phyloP scores from a whole-genome alignment of 2,797 vertebrate genomes.

The Enteromius treurensis region DNA sequence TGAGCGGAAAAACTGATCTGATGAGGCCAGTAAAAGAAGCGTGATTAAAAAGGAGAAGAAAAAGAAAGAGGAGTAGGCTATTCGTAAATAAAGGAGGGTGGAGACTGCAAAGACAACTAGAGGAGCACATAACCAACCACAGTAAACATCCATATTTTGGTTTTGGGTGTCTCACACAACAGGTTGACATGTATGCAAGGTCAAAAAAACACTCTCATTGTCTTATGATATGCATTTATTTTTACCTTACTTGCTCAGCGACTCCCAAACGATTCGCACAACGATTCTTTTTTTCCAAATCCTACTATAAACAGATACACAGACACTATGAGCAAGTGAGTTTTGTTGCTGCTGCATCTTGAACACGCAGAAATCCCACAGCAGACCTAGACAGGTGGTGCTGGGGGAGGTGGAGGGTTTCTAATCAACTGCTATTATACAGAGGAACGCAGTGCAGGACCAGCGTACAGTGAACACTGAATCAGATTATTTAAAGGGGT shows the following conservation, averaged over 20 bases:
- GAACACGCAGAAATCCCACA: background rate
- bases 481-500: background rate
- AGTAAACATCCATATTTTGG: too few species aligned
- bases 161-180: too few species aligned
- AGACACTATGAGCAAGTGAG: background rate
- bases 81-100: conserved; percentile 67
- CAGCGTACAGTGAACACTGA: background rate
- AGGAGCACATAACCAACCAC: conserved; percentile 8
- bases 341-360: background rate
- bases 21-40: background rate
- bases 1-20: conserved; percentile 55
- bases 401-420: background rate
- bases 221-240: too few species aligned
- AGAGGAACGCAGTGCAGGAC: background rate
- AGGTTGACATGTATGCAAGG: too few species aligned
- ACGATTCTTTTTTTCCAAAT: too few species aligned
- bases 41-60: conserved; percentile 14
- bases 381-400: background rate
- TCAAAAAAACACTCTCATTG: too few species aligned
- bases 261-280: too few species aligned
- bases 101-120: conserved; percentile 28
- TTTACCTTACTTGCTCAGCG: too few species aligned
- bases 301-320: too few species aligned
- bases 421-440: background rate
- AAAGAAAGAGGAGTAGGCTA: conserved; percentile 26